Evolutionary conservation across 1,140 invertebrate species (phyloP).

Genomic region (Drosophila watanabei): DNA sequence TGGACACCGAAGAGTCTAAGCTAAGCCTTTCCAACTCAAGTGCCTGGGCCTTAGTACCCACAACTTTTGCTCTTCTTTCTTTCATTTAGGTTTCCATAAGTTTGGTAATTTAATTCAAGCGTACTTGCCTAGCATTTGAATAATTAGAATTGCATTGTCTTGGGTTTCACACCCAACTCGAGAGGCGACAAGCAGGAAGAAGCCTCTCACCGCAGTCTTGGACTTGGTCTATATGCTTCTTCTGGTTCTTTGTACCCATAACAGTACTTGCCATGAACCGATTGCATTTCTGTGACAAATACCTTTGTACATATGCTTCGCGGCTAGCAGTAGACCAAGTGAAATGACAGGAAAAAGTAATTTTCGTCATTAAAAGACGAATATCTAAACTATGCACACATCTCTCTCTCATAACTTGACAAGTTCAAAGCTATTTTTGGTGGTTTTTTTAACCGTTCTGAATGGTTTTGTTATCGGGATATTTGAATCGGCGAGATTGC

Average conservation of each 20-base stretch:
- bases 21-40: conserved; percentile 53
- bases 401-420: conserved; percentile 2
- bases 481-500: conserved; percentile 41
- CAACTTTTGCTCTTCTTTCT: conserved; percentile 66
- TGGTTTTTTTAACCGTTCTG: conserved; percentile 3
- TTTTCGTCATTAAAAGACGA: conserved; percentile 17
- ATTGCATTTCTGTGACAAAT: conserved; percentile 33
- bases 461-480: conserved; percentile 37
- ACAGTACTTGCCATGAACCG: conserved; percentile 54
- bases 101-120: conserved; percentile 82
- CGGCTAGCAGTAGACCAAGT: background rate
- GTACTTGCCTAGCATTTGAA: conserved; percentile 68
- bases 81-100: conserved; percentile 55
- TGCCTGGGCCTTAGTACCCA: conserved; percentile 33
- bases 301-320: no score
- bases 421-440: conserved; percentile 11
- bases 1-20: conserved; percentile 54
- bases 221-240: conserved; percentile 27
- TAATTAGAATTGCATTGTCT: conserved; percentile 82
- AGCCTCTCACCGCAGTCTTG: conserved; percentile 75
- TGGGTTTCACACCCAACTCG: conserved; percentile 54
- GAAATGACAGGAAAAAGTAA: conserved; percentile 31
- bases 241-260: conserved; percentile 41
- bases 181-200: conserved; percentile 64
- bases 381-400: conserved; percentile 1